Evolutionary conservation across 2,113 vertebrate species (phyloP).

Genomic region (Heterotis niloticus): DNA sequence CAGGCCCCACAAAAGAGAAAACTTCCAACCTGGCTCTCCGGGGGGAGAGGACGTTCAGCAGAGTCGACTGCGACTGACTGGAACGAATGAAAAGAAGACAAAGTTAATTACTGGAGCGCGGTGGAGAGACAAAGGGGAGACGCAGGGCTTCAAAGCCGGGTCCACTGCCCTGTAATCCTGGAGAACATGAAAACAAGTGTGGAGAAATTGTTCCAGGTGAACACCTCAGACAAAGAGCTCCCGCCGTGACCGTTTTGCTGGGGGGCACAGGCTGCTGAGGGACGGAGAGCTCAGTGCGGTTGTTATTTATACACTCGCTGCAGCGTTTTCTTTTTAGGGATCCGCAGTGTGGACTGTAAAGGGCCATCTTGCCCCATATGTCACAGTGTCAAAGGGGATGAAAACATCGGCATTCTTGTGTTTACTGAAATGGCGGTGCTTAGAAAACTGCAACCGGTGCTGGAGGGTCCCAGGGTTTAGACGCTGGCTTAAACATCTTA

Average conservation of each 20-base stretch:
- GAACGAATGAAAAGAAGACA: conserved; percentile 99
- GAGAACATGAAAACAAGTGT: conserved; percentile 99
- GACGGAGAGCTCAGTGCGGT: not conserved
- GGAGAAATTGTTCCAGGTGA: conserved; percentile 99
- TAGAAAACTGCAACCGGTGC: not conserved
- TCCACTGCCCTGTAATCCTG: conserved; percentile 98
- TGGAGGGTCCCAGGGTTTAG: not conserved
- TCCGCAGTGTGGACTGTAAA: not conserved
- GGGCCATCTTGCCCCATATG: not conserved
- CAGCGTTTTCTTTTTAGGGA: conserved; percentile 24
- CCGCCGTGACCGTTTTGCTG: conserved; percentile 76
- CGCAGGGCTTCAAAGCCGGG: conserved; percentile 88
- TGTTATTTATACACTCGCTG: conserved; percentile 30
- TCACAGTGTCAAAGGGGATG: not conserved
- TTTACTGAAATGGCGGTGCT: not conserved
- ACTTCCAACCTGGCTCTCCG: conserved; percentile 99
- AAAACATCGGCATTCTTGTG: not conserved
- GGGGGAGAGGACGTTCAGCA: conserved; percentile 99
- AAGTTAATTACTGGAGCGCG: conserved; percentile 99
- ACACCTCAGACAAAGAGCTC: conserved; percentile 95
- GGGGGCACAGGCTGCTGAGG: conserved; percentile 47
- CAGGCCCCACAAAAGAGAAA: conserved; percentile 99
- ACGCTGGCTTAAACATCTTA: not conserved
- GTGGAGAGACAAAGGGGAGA: conserved; percentile 93
- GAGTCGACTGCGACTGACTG: conserved; percentile 99